These are phyloP conservation scores for Brachyhypopomus occidentalis DNA, from an alignment of 2,113 vertebrate genomes.

Conservation along the genomic window DNA sequence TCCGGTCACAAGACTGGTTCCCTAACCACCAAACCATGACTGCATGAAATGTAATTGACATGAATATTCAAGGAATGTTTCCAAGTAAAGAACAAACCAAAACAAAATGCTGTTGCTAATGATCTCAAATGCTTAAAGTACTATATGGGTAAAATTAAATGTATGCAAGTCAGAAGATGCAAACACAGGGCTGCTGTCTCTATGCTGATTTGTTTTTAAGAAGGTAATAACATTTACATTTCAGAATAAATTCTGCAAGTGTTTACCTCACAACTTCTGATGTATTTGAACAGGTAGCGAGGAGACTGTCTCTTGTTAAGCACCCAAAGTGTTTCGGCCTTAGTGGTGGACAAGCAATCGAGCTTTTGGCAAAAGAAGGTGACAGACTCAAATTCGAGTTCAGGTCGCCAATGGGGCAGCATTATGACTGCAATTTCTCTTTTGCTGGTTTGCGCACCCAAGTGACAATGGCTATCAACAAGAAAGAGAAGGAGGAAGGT, in stretches of 20 bases:
- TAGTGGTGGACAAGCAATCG: conserved; percentile 89
- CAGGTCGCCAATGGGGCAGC: conserved; percentile 78
- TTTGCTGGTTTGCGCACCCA: conserved; percentile 84
- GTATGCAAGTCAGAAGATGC: no score
- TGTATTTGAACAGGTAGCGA: conserved; percentile 79
- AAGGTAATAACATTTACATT: neutral
- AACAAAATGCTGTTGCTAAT: no score
- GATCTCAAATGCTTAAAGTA: no score
- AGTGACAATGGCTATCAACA: conserved; percentile 69
- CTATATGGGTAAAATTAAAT: no score
- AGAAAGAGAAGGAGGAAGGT: conserved; percentile 91
- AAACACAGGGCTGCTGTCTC: no score
- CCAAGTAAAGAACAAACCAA: no score
- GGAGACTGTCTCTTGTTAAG: conserved; percentile 83
- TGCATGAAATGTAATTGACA: no score
- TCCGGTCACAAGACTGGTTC: no score
- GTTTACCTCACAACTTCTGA: neutral
- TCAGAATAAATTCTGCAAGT: neutral
- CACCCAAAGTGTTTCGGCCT: conserved; percentile 81
- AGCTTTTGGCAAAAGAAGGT: conserved; percentile 82
- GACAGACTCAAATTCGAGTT: conserved; percentile 70
- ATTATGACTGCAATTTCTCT: conserved; percentile 87
- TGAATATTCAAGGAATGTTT: no score
- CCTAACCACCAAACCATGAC: no score
- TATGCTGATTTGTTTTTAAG: no score